Base-by-base conservation (phyloP, 2,797 vertebrate species). In the Mus spretus region DNA sequence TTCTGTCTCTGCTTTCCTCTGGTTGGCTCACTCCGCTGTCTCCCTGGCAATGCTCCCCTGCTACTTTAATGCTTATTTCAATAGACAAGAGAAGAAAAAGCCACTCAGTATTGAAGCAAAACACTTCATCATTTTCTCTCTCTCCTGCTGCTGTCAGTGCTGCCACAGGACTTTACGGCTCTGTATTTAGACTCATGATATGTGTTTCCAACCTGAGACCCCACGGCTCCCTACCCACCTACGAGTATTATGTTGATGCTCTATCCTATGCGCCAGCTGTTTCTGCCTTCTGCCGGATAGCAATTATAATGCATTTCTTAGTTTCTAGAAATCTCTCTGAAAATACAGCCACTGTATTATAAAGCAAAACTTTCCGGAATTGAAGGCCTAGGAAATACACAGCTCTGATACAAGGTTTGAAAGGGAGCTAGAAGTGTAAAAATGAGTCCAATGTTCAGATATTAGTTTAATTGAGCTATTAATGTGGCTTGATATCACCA, bases 241-340 rank as follows among this genome's bases (percentile, higher is more conserved):
- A 74, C n/a, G 63, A 44, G 55, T 92, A 34, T 57, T 81, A 15
- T 9, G 24, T 75, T 55, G 57, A 78, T 63, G 79, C 44, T 59
- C 53, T 72, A 20, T 80, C 81, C 80, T 81, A 91, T 65, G 44
- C 19, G 6, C 72, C 88, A 72, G 31, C 20, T 61, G 47, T 88
- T 93, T 87, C 78, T 94, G 93, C 44, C 31, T 80, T 86, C 37
- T 87, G 34, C 15, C 67, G 4, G 2, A 24, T 2, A 70, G 37
- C 11, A 47, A 15, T 72, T 74, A 65, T 37, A 81, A 92, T 19
- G 11, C 28, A 12, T 24, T 55, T 84, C 44, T 83, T 85, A 75
- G 55, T 72, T 82, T 95, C 90, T 59, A 87, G 87, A 63, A 91
- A 91, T 44, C 26, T 82, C 47, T 81, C 79, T 86, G 79, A 90